phyloP scores from a whole-genome alignment of 2,797 vertebrate species.

The Telmatherina bonti region DNA sequence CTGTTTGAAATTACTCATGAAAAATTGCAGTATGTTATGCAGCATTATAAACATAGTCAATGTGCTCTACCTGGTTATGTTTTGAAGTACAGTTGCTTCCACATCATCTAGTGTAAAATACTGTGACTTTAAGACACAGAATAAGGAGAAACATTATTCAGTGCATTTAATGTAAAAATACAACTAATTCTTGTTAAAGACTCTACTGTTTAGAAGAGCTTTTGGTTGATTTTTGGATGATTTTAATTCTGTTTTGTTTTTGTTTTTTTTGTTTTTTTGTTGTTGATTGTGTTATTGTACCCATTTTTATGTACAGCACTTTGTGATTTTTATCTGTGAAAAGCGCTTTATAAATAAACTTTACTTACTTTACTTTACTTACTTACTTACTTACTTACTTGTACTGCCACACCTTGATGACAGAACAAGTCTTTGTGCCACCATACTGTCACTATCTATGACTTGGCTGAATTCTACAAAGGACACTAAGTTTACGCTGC shows the following conservation, averaged over 20 bases:
- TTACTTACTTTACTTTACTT: too few species aligned
- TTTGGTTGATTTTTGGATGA: too few species aligned
- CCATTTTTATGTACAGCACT: too few species aligned
- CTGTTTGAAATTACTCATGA: background rate
- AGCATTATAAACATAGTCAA: background rate
- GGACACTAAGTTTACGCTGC: background rate
- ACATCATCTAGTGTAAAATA: background rate
- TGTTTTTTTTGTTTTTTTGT: too few species aligned
- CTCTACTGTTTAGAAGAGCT: too few species aligned
- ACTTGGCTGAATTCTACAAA: constrained; percentile 9
- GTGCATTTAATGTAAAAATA: background rate
- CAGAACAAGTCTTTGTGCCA: background rate
- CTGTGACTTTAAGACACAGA: background rate
- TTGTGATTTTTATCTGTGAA: too few species aligned
- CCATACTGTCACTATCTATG: constrained; percentile 7
- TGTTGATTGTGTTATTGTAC: too few species aligned
- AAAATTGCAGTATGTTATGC: background rate
- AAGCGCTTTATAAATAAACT: too few species aligned
- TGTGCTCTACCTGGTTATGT: background rate
- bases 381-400: background rate
- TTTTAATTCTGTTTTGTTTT: too few species aligned
- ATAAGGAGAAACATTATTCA: background rate
- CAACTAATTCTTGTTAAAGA: too few species aligned
- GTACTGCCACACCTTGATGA: background rate
- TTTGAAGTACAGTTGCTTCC: background rate